Conservation (phyloP, 2,888 invertebrate genomes). For the Cordilura impudica region DNA sequence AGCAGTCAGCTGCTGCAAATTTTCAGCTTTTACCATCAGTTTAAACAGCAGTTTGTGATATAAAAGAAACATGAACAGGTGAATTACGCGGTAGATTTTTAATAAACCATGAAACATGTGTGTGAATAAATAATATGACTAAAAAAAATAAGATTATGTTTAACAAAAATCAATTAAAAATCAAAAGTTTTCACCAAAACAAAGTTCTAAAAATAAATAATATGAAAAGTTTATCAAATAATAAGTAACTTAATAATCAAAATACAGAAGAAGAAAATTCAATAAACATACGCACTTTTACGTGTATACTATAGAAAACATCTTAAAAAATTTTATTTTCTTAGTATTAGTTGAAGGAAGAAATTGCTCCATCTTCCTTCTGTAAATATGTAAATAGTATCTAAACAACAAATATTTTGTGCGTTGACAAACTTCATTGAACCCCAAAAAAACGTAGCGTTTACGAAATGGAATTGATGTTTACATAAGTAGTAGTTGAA, state of each 20-base stretch:
- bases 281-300: neutral
- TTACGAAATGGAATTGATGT: conserved; percentile 48
- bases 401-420: neutral
- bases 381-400: conserved; percentile 54
- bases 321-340: neutral
- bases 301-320: neutral
- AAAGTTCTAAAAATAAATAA: neutral
- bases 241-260: too few species aligned
- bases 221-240: neutral
- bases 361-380: neutral
- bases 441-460: neutral
- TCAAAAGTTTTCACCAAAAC: neutral
- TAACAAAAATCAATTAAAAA: neutral
- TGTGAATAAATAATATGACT: neutral
- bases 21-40: conserved; percentile 4
- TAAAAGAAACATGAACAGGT: conserved; percentile 57
- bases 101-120: conserved; percentile 21
- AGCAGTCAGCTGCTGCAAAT: conserved; percentile 46
- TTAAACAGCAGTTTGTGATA: conserved; percentile 48
- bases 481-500: conserved; percentile 32
- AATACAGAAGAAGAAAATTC: too few species aligned
- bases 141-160: neutral
- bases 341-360: neutral
- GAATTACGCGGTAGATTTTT: conserved; percentile 38
- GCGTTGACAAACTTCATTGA: neutral